Evolutionary conservation across 2,888 invertebrate species (phyloP).

Genomic region (Temnothorax unifasciatus): DNA sequence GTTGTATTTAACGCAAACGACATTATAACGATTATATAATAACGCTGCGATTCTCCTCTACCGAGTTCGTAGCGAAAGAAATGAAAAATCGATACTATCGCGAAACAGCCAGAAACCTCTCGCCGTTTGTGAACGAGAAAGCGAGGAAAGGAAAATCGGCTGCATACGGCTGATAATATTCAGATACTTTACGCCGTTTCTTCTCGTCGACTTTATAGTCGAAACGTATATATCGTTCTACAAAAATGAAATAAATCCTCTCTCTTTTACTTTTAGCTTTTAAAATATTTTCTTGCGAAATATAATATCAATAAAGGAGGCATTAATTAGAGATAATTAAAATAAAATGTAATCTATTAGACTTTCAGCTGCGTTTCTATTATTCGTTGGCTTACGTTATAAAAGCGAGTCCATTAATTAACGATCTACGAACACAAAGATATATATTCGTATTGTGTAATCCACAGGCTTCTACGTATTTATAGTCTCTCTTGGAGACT

Average conservation of each 20-base stretch:
- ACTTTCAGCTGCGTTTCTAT: not conserved
- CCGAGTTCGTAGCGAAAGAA: conserved; percentile 26
- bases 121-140: conserved; percentile 1
- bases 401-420: not conserved
- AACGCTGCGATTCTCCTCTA: conserved; percentile 31
- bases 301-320: not conserved
- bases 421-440: not conserved
- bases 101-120: conserved; percentile 30
- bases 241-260: not conserved
- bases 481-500: not conserved
- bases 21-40: conserved; percentile 39
- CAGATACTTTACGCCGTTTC: conserved; percentile 30
- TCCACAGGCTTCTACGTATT: not conserved
- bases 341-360: too few relatives aligned
- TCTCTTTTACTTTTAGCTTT: not conserved
- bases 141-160: conserved; percentile 34
- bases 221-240: not conserved
- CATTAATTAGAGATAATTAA: not conserved
- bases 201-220: conserved; percentile 19
- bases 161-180: conserved; percentile 48
- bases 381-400: not conserved
- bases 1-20: conserved; percentile 1
- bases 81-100: conserved; percentile 51
- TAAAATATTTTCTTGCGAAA: not conserved
- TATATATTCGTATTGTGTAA: not conserved